Base-by-base conservation (phyloP, 1,140 invertebrate species). In the Brachionus sp. region DNA sequence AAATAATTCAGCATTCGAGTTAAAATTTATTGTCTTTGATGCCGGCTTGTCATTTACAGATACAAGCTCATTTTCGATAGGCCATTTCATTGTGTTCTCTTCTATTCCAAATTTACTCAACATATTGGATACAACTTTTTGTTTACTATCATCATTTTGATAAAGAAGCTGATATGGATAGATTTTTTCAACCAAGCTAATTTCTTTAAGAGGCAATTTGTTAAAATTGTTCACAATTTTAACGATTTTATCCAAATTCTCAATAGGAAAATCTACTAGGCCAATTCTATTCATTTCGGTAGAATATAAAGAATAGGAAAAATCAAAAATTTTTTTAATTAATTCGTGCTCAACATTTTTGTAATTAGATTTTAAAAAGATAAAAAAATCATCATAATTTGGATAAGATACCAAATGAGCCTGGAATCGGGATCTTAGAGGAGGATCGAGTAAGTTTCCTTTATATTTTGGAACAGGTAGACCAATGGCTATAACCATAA, bases 371-470 rank as follows among this genome's bases (percentile, higher is more conserved):
- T n/a, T 57, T n/a, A 50, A n/a, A 37, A 10, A 83, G 16, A 16
- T 2, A 3, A 44, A 9, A 75, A 85, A 73, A 84, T 86, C 44
- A 85, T 89, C 85, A 90, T 90, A 37, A 88, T 86, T 37, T 88
- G 84, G 1, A 86, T 84, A 12, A 53, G 92, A 88, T 33, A 98
- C 91, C 88, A 96, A 93, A 87, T 94, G 91, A 0, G 94, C 95
- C 89, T 98, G 97, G 89, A 98, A 98, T 77, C 97, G 90, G 0
- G 96, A 97, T 84, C 97, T 90, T 9, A 98, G 89, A 0, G 97
- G 97, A 12, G 96, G 96, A 91, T 98, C 97, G 10, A 98, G 89
- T 0, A 95, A 94, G 87, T 98, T 95, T 1, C 97, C 97, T 84
- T 92, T 83, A 88, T 95, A 95, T 77, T 88, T 91, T n/a, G 95